A percentile compares a stretch with the other conserved stretches of the same genome.
Evolutionary conservation across 2,888 invertebrate genomes (phyloP).

Genomic region (Spodoptera picta): DNA sequence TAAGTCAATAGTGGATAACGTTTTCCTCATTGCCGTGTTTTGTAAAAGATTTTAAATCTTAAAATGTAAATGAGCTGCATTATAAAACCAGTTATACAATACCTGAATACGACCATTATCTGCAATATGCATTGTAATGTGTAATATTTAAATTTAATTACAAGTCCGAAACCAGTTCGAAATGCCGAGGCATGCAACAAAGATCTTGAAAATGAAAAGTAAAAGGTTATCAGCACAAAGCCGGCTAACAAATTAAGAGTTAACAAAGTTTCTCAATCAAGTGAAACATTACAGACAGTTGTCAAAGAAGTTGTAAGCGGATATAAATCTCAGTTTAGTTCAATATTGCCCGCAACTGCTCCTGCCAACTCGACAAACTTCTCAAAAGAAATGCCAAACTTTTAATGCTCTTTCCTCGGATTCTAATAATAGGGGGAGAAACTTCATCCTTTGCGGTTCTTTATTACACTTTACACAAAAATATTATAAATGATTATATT

Average conservation of each 20-base stretch:
- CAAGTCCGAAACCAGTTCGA: slow-evolving; percentile 32
- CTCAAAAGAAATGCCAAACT: slow-evolving; percentile 77
- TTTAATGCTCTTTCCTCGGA: slow-evolving; percentile 80
- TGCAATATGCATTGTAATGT: slow-evolving; percentile 17
- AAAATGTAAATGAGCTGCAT: slow-evolving; percentile 9
- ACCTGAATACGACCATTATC: too few species aligned
- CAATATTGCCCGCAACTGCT: slow-evolving; percentile 74
- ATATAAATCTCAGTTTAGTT: slow-evolving; percentile 82
- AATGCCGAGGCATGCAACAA: slow-evolving; percentile 24
- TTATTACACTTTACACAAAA: slow-evolving; percentile 60
- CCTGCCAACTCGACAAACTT: slow-evolving; percentile 72
- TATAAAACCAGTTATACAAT: slow-evolving; percentile 27
- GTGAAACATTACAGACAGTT: slow-evolving; percentile 73
- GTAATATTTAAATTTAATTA: slow-evolving; percentile 37
- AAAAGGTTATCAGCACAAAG: slow-evolving; percentile 43
- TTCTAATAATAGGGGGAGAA: slow-evolving; percentile 76
- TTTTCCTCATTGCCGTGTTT: slow-evolving; percentile 21
- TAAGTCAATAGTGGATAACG: slow-evolving; percentile 9
- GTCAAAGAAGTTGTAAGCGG: slow-evolving; percentile 77
- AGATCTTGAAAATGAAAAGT: slow-evolving; percentile 38
- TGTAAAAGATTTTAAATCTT: slow-evolving; percentile 30
- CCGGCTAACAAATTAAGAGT: slow-evolving; percentile 57
- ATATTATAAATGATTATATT: slow-evolving; percentile 52
- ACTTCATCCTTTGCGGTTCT: slow-evolving; percentile 68
- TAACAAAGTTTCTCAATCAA: slow-evolving; percentile 70